Conservation (phyloP, 2,888 invertebrate genomes). For the Entomobrya proxima region DNA sequence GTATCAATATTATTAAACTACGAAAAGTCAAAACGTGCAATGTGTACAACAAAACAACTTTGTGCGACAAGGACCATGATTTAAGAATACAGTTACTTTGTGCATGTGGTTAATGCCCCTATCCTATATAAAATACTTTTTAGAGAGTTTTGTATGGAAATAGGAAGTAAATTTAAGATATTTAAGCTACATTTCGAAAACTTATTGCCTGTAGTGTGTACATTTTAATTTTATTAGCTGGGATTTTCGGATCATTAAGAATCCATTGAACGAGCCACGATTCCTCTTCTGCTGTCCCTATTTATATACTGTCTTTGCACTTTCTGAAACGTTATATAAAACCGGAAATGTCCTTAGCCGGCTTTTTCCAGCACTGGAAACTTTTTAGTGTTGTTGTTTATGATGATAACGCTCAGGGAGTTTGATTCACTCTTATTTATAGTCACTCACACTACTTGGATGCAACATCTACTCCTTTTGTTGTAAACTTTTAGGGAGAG, state of each 20-base stretch:
- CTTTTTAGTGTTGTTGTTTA: conserved; percentile 5
- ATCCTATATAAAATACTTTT: no score
- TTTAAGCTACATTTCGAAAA: no score
- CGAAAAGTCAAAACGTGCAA: no score
- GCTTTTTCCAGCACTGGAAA: not conserved
- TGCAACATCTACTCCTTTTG: not conserved
- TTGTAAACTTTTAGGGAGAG: not conserved
- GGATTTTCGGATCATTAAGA: conserved; percentile 50
- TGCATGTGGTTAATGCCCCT: no score
- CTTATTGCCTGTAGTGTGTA: not conserved
- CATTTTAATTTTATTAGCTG: conserved; percentile 9
- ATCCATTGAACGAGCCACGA: not conserved
- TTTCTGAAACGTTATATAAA: not conserved
- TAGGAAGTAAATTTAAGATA: no score
- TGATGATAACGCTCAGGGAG: not conserved
- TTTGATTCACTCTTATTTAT: conserved; percentile 13
- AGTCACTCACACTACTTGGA: not conserved
- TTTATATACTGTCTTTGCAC: not conserved
- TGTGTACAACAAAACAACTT: no score
- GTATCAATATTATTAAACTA: no score
- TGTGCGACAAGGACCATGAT: no score
- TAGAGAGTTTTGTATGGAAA: no score
- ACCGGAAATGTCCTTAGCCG: conserved; percentile 33
- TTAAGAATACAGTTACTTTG: no score
- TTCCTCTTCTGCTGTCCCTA: not conserved